Evolutionary conservation across 2,113 vertebrate species (phyloP).

Genomic region (Haemorhous mexicanus): DNA sequence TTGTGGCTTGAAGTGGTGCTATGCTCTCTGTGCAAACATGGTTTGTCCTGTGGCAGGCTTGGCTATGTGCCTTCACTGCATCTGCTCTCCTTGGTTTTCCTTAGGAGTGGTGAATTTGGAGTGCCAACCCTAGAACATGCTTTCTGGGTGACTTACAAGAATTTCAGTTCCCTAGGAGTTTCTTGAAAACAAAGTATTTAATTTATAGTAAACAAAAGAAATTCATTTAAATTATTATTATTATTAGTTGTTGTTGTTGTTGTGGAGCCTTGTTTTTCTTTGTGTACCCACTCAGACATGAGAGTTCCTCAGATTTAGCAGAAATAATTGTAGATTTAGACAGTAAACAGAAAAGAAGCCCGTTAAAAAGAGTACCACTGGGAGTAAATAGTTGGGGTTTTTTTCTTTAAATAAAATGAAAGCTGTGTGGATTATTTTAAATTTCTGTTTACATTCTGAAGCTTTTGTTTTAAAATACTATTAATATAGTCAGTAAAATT

Average conservation of each 20-base stretch:
- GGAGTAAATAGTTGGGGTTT: not conserved
- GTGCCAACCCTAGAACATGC: not conserved
- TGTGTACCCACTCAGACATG: not conserved
- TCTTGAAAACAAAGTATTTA: not conserved
- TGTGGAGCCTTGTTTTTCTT: not conserved
- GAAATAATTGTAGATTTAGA: not conserved
- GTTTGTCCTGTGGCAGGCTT: not conserved
- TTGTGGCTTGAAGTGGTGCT: constrained; percentile 24
- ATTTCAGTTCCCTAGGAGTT: not conserved
- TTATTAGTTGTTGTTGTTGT: too few relatives aligned
- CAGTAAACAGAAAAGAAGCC: not conserved
- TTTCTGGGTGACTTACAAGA: not conserved
- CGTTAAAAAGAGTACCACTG: not conserved
- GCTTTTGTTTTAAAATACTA: not conserved
- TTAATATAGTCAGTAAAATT: not conserved
- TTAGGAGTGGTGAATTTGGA: not conserved
- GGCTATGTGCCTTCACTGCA: not conserved
- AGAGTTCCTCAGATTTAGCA: not conserved
- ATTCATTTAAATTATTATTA: not conserved
- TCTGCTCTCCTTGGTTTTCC: not conserved
- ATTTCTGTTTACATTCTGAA: not conserved
- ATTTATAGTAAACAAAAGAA: not conserved
- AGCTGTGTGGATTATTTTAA: not conserved
- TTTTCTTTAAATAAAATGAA: not conserved
- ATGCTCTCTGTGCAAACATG: not conserved